Evolutionary conservation across 2,888 invertebrate species (phyloP).

Genomic region (Tetranychus piercei): DNA sequence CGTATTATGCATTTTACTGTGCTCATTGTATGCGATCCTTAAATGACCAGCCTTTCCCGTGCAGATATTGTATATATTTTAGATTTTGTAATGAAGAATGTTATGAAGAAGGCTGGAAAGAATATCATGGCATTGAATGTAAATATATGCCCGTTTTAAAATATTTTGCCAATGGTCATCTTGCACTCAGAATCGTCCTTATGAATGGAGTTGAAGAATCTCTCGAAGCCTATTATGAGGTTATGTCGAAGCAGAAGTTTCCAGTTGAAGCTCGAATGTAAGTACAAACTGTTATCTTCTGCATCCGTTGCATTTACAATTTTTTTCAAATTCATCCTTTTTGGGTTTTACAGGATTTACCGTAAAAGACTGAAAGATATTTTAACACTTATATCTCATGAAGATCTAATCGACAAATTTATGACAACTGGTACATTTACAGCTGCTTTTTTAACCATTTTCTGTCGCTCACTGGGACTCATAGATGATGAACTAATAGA

Average conservation of each 20-base stretch:
- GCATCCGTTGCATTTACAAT: background rate
- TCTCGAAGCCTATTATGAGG: background rate
- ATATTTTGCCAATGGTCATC: background rate
- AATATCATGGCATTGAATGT: background rate
- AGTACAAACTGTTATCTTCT: background rate
- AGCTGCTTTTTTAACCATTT: background rate
- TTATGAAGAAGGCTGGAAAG: background rate
- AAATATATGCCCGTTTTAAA: conserved; percentile 3
- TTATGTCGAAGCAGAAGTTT: background rate
- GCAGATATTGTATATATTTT: background rate
- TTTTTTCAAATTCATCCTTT: background rate
- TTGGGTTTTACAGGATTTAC: background rate
- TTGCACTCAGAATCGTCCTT: background rate
- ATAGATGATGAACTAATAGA: background rate
- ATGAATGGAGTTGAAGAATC: background rate
- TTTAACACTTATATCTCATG: background rate
- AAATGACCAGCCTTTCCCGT: background rate
- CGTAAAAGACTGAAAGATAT: background rate
- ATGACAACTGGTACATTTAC: background rate
- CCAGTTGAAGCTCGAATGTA: background rate
- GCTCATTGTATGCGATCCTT: background rate
- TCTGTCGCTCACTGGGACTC: background rate
- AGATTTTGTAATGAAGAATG: background rate
- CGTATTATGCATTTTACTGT: background rate
- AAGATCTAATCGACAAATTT: background rate